Base-by-base conservation (phyloP, 2,797 vertebrate species). In the Sebastes minor region DNA sequence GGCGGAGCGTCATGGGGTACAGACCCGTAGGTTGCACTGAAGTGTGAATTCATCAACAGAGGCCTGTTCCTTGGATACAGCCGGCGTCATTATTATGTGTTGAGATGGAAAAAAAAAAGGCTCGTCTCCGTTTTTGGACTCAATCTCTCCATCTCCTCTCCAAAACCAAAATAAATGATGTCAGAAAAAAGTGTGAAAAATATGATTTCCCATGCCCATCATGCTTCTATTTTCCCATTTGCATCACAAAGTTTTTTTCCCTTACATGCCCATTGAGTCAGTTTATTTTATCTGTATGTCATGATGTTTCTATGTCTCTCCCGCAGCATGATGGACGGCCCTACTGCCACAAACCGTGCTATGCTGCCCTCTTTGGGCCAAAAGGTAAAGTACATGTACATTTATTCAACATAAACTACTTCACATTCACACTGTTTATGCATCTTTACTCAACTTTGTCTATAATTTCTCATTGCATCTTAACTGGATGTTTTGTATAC, bases 271-370 rank as follows among this genome's bases (percentile, higher is more conserved):
- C 23, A 6, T 13, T 70, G 32, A 67, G 32, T 71, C 53, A 2
- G 25, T 76, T 13, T 52, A 20, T 59, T 67, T 32, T 2, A 32
- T 82, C 53, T 67, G 14, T 38, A 6, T 61, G 4, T 85, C 35
- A 71, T 18, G 4, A 0, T 86, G 69, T 68, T 32, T 81, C 71
- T 88, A 35, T 86, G 28, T 83, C 32, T 88, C 23, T 73, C 67
- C 30, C 42, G 42, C 93, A 99, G 98, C 98, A 99, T 0, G 97
- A 97, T 1, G 97, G 98, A 85, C 96, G 97, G 74, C 98, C 98
- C 6, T 99, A 97, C 93, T 96, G 96, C 93, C 96, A 96, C 94
- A 96, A 96, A 74, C 96, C 96, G 3, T 96, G 96, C 86, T 96
- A 96, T 90, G 95, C 96, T 92, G 95, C 95, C 92, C 96, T 96